A percentile compares a stretch with the other conserved stretches of the same genome.
These are phyloP conservation scores for Drosophila dunni DNA, from an alignment of 1,140 invertebrate genomes.

Conservation along the genomic window DNA sequence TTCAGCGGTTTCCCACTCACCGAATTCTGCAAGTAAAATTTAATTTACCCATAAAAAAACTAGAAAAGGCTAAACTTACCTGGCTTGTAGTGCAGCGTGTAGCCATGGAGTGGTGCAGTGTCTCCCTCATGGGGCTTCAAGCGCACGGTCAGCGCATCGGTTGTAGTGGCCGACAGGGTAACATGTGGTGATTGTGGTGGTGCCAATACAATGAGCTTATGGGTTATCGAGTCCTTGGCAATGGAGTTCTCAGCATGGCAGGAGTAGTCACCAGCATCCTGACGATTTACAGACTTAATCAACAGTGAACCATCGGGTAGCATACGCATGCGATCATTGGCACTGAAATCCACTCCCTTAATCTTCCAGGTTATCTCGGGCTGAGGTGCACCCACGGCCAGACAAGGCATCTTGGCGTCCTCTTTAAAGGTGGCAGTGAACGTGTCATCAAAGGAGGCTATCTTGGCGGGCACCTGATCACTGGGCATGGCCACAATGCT, in stretches of 20 bases:
- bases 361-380: slow-evolving; percentile 95
- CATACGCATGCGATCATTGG: slow-evolving; percentile 90
- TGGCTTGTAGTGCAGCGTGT: slow-evolving; percentile 96
- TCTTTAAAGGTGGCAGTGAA: slow-evolving; percentile 96
- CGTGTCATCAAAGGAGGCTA: slow-evolving; percentile 95
- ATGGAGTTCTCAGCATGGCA: slow-evolving; percentile 97
- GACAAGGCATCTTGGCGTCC: slow-evolving; percentile 95
- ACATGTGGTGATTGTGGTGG: slow-evolving; percentile 93
- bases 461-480: slow-evolving; percentile 95
- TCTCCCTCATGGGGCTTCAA: slow-evolving; percentile 91
- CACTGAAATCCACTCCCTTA: slow-evolving; percentile 85
- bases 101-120: slow-evolving; percentile 91
- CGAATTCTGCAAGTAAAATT: slow-evolving; percentile 88
- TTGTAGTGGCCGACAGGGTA: slow-evolving; percentile 92
- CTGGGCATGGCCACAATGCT: slow-evolving; percentile 93
- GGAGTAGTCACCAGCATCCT: slow-evolving; percentile 95
- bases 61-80: slow-evolving; percentile 36
- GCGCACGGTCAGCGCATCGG: slow-evolving; percentile 92
- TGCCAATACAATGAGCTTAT: slow-evolving; percentile 93
- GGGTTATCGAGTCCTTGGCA: slow-evolving; percentile 95
- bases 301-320: slow-evolving; percentile 95
- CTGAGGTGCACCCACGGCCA: slow-evolving; percentile 94
- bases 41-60: not conserved
- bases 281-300: slow-evolving; percentile 94
- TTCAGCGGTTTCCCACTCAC: slow-evolving; percentile 95